Evolutionary conservation across 53 echinoderm and acorn worm species (phyloP).

Genomic region (Apostichopus leukothele): DNA sequence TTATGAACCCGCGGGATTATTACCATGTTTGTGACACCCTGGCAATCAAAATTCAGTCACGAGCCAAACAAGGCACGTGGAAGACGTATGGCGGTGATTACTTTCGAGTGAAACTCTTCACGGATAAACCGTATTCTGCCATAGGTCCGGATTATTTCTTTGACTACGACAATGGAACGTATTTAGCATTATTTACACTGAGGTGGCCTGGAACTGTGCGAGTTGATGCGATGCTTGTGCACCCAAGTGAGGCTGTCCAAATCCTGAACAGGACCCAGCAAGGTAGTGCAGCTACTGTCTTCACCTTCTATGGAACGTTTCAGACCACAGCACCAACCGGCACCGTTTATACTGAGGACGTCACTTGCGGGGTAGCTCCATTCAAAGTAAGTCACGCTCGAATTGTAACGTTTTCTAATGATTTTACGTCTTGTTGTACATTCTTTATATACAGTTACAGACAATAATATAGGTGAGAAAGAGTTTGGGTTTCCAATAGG

Average conservation of each 20-base stretch:
- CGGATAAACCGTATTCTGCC: constrained; percentile 16
- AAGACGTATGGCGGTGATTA: constrained; percentile 40
- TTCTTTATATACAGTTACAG: too few species aligned
- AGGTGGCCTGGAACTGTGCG: constrained; percentile 44
- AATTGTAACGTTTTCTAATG: too few species aligned
- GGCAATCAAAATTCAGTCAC: neutral
- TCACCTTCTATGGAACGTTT: neutral
- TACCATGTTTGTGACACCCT: constrained; percentile 9
- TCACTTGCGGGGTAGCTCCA: neutral
- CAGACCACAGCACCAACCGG: neutral
- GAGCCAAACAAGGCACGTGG: neutral
- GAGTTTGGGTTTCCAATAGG: too few species aligned
- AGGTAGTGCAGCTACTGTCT: neutral
- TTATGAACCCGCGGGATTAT: neutral
- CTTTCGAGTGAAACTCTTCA: constrained; percentile 18
- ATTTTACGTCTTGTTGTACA: too few species aligned
- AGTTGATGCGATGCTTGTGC: constrained; percentile 35
- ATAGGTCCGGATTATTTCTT: constrained; percentile 30
- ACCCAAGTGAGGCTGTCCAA: constrained; percentile 52
- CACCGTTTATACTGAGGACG: neutral
- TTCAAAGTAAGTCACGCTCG: neutral
- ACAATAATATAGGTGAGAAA: too few species aligned
- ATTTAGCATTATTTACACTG: constrained; percentile 50
- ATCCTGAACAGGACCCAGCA: neutral
- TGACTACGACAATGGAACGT: constrained; percentile 58